Base-by-base conservation (phyloP, 2,888 invertebrate genomes). In the Dynastes maya region DNA sequence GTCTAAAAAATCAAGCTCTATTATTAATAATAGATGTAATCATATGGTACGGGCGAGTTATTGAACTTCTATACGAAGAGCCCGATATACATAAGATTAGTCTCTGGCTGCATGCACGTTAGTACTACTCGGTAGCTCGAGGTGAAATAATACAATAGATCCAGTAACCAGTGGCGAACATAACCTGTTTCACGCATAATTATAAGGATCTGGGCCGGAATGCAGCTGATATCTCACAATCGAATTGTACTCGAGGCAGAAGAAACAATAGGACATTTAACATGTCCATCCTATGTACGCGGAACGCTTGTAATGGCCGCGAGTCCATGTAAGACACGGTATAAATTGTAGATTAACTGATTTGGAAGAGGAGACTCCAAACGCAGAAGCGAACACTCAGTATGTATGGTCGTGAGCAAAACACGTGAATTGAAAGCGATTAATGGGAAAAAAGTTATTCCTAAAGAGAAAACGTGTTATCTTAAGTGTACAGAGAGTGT, bases 161-260 rank as follows among this genome's bases (percentile, higher is more conserved):
- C 67, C 72, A 75, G 80, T 80, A 79, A 81, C 81, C 81, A 80
- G 81, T 80, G 80, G 81, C 81, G 80, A 78, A 80, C 80, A 79
- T 70, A 81, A 81, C 81, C 81, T 79, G 81, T 81, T 81, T 79
- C 81, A 78, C 78, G 81, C 81, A 77, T 80, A 81, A 81, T 81
- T 81, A 81, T 79, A 78, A 79, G 79, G 80, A 80, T 81, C 77
- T 77, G 67, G 75, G 67, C 40, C 67, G 81, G 81, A 80, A 81
- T 81, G 81, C 79, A 78, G 79, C 78, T 72, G 79, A 80, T 81
- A 81, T 81, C 80, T 79, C 76, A 78, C 80, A 81, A 81, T 81
- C 81, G 79, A 75, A 79, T 75, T 78, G 72, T 76, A 79, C 78
- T 79, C 76, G 55, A 45, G 76, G 78, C 72, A 37, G 13, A 11